These are phyloP conservation scores for Macrochelys suwanniensis DNA, from an alignment of 2,797 vertebrate species.

Conservation along the genomic window DNA sequence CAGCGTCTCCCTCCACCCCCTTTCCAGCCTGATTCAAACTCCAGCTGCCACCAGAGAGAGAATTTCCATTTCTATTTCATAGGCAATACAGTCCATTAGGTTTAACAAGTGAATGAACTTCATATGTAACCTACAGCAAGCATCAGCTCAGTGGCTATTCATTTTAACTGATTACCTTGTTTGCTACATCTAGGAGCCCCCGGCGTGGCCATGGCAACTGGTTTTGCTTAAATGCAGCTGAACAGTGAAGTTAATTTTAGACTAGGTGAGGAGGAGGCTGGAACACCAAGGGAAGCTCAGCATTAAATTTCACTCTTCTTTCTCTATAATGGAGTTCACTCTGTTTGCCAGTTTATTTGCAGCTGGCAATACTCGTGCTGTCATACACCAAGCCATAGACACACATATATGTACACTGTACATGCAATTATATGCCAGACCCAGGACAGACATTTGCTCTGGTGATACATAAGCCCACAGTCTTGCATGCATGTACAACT, in stretches of 20 bases:
- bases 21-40: conserved; percentile 17
- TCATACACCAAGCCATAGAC: background rate
- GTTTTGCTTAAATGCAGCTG: conserved; percentile 74
- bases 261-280: conserved; percentile 70
- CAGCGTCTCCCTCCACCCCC: conserved; percentile 27
- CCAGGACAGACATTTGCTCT: background rate
- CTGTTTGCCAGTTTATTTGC: background rate
- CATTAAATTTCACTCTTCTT: background rate
- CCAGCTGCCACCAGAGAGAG: conserved; percentile 20
- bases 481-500: background rate
- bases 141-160: conserved; percentile 65
- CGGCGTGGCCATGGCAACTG: conserved; percentile 80
- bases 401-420: background rate
- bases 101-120: conserved; percentile 75
- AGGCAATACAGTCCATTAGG: conserved; percentile 72
- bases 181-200: conserved; percentile 65
- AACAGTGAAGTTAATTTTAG: conserved; percentile 78
- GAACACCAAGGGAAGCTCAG: conserved; percentile 53
- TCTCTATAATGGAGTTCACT: background rate
- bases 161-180: conserved; percentile 66
- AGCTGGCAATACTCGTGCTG: too few species aligned
- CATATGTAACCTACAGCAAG: conserved; percentile 62
- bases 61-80: conserved; percentile 63
- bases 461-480: background rate
- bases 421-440: background rate